A percentile compares a stretch with the other conserved stretches of the same genome.
phyloP scores from a whole-genome alignment of 2,797 vertebrate species.

The Tolypeutes matacus region DNA sequence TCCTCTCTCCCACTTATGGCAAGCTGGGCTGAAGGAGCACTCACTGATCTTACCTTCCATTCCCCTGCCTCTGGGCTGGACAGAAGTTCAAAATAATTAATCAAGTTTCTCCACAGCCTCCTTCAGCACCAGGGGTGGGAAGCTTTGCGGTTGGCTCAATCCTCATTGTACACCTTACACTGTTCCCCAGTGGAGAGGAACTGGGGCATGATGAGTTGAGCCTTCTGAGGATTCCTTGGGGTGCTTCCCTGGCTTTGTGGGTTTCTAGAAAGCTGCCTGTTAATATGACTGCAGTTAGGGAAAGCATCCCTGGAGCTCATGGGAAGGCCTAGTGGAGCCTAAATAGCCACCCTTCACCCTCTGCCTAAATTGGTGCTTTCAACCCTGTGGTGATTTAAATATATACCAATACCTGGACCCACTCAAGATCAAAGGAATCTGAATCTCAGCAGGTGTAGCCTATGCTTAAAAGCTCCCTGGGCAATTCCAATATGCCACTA shows the following conservation, averaged over 20 bases:
- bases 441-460: neutral
- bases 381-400: neutral
- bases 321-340: neutral
- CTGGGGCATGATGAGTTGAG: neutral
- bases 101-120: accelerated
- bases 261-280: neutral
- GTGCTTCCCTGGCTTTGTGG: neutral
- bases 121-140: neutral
- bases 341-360: neutral
- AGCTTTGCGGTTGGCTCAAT: neutral
- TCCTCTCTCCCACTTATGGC: too few relatives aligned
- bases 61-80: neutral
- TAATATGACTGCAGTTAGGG: too few relatives aligned
- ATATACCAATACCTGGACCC: neutral
- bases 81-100: neutral
- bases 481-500: too few relatives aligned
- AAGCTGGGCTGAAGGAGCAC: too few relatives aligned
- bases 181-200: accelerated
- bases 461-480: neutral
- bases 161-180: accelerated
- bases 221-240: neutral
- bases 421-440: neutral
- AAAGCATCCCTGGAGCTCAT: neutral
- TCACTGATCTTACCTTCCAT: too few relatives aligned
- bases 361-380: neutral